These are phyloP conservation scores for Zaprionus gabonicus DNA, from an alignment of 1,140 invertebrate species.

Conservation along the genomic window DNA sequence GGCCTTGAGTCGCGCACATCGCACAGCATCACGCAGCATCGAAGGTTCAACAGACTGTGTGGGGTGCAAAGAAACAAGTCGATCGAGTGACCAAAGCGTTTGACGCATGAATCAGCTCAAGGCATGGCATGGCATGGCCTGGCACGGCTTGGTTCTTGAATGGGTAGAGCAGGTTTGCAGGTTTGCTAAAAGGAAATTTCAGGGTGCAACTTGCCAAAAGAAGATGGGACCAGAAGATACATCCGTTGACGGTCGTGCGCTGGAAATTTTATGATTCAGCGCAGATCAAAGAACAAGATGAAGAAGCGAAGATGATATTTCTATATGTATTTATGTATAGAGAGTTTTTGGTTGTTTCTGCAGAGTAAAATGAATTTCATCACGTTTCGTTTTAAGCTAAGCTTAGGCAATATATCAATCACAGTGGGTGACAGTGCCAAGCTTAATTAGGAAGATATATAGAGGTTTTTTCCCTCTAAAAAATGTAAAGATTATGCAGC, in stretches of 20 bases:
- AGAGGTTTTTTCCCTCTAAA: background rate
- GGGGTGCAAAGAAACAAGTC: constrained; percentile 57
- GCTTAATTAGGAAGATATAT: background rate
- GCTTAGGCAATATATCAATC: background rate
- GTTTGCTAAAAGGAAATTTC: constrained; percentile 33
- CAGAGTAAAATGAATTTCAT: background rate
- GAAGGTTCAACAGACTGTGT: constrained; percentile 74
- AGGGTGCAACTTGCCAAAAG: constrained; percentile 10
- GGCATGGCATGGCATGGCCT: constrained; percentile 1
- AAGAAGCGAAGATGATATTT: too few relatives aligned
- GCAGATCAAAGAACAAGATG: background rate
- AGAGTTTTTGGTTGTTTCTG: constrained; percentile 5
- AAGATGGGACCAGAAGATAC: background rate
- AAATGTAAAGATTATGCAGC: background rate
- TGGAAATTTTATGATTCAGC: background rate
- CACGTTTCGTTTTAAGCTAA: background rate
- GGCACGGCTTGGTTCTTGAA: constrained; percentile 9
- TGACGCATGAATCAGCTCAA: constrained; percentile 49
- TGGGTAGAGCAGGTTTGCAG: constrained; percentile 38
- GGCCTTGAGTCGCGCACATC: constrained; percentile 63
- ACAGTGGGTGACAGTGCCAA: background rate
- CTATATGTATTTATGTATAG: background rate
- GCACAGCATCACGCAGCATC: background rate
- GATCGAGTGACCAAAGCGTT: constrained; percentile 38
- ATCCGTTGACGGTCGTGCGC: background rate